Conservation (phyloP, 2,888 invertebrate genomes). For the Dryococelus australis region DNA sequence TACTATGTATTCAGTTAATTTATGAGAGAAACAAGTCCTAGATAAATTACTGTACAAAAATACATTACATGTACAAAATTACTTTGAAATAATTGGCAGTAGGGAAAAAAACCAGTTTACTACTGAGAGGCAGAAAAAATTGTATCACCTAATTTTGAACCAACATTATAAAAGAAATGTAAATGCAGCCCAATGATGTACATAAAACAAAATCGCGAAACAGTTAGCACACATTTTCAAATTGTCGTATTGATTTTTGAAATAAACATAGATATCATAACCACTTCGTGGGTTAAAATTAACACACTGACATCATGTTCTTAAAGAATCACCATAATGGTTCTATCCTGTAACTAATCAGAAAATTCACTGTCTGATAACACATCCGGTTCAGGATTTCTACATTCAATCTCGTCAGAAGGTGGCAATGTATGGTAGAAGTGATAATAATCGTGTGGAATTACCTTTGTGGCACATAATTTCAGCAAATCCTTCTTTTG, state of each 20-base stretch:
- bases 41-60: no score
- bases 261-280: not conserved
- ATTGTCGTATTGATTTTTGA: not conserved
- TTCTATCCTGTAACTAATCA: not conserved
- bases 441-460: not conserved
- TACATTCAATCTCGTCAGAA: not conserved
- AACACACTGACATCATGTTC: not conserved
- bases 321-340: not conserved
- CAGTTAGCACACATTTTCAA: not conserved
- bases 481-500: not conserved
- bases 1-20: no score
- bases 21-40: no score
- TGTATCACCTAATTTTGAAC: not conserved
- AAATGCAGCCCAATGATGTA: not conserved
- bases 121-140: not conserved
- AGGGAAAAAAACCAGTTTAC: no score
- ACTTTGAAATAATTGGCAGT: no score
- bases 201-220: not conserved
- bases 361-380: conserved; percentile 4
- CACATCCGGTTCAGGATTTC: conserved; percentile 24
- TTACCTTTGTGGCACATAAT: conserved; percentile 20
- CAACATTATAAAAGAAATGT: not conserved
- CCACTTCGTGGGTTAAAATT: not conserved
- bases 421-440: conserved; percentile 22
- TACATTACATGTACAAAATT: not conserved